These are phyloP conservation scores for Lepidonotus clava DNA, from an alignment of 2,888 invertebrate genomes.

Conservation along the genomic window DNA sequence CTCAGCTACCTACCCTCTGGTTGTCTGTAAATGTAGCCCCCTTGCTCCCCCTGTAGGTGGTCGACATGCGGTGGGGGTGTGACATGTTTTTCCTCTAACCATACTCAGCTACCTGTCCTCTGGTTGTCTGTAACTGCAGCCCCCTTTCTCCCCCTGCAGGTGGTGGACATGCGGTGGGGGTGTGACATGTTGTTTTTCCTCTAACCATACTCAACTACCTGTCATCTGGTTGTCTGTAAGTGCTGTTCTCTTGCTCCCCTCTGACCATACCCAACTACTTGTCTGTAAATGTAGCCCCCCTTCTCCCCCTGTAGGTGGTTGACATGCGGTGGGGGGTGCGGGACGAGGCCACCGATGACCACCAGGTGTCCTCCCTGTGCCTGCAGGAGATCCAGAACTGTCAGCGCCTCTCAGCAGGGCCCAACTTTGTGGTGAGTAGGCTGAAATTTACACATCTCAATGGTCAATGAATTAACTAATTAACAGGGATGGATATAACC, in stretches of 20 bases:
- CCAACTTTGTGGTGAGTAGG: conserved; percentile 72
- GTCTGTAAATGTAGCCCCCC: no score
- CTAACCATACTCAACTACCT: neutral
- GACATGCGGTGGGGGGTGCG: conserved; percentile 76
- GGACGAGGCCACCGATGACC: conserved; percentile 70
- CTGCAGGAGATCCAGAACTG: conserved; percentile 72
- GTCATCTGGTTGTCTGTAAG: neutral
- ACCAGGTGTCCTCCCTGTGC: conserved; percentile 71
- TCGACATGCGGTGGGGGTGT: neutral
- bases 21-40: neutral
- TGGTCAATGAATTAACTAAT: neutral
- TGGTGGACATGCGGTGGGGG: no score
- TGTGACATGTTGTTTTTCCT: neutral
- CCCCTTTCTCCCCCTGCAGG: no score
- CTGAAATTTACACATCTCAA: neutral
- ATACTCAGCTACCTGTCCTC: no score
- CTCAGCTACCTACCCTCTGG: neutral
- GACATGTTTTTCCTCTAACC: no score
- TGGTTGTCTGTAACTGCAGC: no score
- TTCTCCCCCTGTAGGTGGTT: conserved; percentile 66
- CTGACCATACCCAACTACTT: no score
- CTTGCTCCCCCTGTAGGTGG: neutral
- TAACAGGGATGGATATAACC: neutral
- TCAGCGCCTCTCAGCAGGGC: conserved; percentile 71
- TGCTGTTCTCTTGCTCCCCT: neutral